Evolutionary conservation across 2,113 vertebrate genomes (phyloP).

Genomic region (Sander lucioperca): DNA sequence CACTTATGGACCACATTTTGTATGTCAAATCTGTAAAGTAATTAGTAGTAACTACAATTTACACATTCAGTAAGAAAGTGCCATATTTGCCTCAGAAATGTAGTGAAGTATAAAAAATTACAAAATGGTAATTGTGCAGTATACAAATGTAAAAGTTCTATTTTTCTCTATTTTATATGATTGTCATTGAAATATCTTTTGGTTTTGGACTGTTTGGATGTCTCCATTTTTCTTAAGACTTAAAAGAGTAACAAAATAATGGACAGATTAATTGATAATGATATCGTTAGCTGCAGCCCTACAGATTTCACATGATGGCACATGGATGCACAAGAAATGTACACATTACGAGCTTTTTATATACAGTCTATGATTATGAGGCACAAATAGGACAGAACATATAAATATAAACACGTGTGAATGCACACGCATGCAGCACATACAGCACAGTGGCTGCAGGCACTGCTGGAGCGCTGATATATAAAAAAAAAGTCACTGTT

Average conservation of each 20-base stretch:
- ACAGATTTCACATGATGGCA: not conserved
- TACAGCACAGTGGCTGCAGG: slow-evolving; percentile 21
- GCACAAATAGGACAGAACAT: slow-evolving; percentile 8
- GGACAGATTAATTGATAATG: not conserved
- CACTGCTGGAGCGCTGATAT: slow-evolving; percentile 1
- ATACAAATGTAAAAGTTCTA: not conserved
- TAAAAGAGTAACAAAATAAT: not conserved
- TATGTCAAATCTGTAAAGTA: not conserved
- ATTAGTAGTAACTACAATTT: not conserved
- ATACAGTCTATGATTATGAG: no score
- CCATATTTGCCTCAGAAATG: not conserved
- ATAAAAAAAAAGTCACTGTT: slow-evolving; percentile 46
- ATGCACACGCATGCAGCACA: slow-evolving; percentile 26
- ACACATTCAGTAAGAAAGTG: not conserved
- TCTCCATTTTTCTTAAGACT: not conserved
- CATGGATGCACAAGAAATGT: not conserved
- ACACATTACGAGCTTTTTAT: not conserved
- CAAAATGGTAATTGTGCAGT: not conserved
- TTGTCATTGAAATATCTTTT: not conserved
- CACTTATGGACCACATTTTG: not conserved
- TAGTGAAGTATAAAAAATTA: not conserved
- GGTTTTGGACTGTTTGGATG: not conserved
- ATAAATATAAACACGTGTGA: slow-evolving; percentile 5
- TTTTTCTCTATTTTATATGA: not conserved
- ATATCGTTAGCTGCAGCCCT: not conserved